A percentile compares a stretch with the other conserved stretches of the same genome.
Conservation (phyloP, 53 echinoderm and acorn worm species). For the Patiria pectinifera region DNA sequence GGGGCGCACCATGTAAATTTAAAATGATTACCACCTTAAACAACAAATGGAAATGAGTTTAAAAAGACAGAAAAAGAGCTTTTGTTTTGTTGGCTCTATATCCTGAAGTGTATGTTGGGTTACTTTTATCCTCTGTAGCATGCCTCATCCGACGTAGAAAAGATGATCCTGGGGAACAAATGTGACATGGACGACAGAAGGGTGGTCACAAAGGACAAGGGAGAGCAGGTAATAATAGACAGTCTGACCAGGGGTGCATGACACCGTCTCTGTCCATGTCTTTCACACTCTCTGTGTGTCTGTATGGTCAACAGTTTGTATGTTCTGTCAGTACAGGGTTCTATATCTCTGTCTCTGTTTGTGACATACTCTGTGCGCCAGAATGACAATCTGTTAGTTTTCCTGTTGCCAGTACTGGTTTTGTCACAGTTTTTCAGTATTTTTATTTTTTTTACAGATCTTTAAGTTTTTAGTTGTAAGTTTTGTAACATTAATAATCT, state of each 20-base stretch:
- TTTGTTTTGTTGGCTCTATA: neutral
- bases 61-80: too few species aligned
- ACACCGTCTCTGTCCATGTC: neutral
- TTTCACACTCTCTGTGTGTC: neutral
- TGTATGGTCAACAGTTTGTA: neutral
- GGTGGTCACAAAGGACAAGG: constrained; percentile 93
- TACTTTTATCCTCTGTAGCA: constrained; percentile 68
- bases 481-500: too few species aligned
- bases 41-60: too few species aligned
- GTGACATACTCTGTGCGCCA: neutral
- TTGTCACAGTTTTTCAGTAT: too few species aligned
- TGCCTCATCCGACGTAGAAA: constrained; percentile 98
- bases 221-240: constrained; percentile 82
- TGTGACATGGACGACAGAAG: constrained; percentile 99
- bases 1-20: too few species aligned
- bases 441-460: too few species aligned
- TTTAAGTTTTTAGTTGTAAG: too few species aligned
- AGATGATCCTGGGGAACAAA: constrained; percentile 99
- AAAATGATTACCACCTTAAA: too few species aligned
- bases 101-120: neutral
- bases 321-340: neutral
- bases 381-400: too few species aligned
- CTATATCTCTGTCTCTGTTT: neutral
- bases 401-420: too few species aligned
- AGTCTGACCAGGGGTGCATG: neutral